Evolutionary conservation across 92 coral and sea anemone genomes (phyloP).

Genomic region (Actinernus sp.): DNA sequence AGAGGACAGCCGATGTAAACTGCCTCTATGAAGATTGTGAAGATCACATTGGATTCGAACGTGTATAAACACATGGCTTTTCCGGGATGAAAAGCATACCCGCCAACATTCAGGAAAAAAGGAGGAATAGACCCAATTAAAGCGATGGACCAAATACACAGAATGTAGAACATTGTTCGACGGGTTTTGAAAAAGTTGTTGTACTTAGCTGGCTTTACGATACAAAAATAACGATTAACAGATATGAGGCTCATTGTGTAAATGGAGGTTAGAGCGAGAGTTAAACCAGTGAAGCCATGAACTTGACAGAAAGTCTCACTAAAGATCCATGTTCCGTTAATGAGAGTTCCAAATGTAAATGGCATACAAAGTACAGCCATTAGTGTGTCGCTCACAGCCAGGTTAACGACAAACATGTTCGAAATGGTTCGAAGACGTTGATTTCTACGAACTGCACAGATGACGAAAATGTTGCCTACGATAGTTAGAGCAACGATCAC

Average conservation of each 20-base stretch:
- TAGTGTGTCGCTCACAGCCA: conserved; percentile 82
- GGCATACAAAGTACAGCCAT: conserved; percentile 76
- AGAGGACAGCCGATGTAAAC: conserved; percentile 64
- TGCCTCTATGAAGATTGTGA: conserved; percentile 61
- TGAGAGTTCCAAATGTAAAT: conserved; percentile 56
- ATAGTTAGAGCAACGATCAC: conserved; percentile 47
- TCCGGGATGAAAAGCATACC: conserved; percentile 79
- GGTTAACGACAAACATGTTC: conserved; percentile 70
- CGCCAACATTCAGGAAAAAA: conserved; percentile 35
- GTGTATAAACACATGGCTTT: conserved; percentile 83
- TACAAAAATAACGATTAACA: conserved; percentile 66
- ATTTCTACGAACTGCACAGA: conserved; percentile 70
- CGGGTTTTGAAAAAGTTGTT: conserved; percentile 36
- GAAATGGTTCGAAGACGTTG: conserved; percentile 74
- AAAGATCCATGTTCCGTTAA: conserved; percentile 57
- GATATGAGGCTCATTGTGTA: conserved; percentile 80
- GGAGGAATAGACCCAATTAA: conserved; percentile 75
- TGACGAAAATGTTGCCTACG: conserved; percentile 70
- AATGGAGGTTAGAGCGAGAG: conserved; percentile 66
- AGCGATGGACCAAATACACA: conserved; percentile 60
- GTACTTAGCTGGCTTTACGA: conserved; percentile 64
- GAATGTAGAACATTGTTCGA: conserved; percentile 24
- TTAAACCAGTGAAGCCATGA: conserved; percentile 75
- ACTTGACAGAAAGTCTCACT: conserved; percentile 51
- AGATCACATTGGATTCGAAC: conserved; percentile 61